A percentile compares a stretch with the other conserved stretches of the same genome.
phyloP scores from a whole-genome alignment of 2,888 invertebrate species.

The Bembecia ichneumoniformis region DNA sequence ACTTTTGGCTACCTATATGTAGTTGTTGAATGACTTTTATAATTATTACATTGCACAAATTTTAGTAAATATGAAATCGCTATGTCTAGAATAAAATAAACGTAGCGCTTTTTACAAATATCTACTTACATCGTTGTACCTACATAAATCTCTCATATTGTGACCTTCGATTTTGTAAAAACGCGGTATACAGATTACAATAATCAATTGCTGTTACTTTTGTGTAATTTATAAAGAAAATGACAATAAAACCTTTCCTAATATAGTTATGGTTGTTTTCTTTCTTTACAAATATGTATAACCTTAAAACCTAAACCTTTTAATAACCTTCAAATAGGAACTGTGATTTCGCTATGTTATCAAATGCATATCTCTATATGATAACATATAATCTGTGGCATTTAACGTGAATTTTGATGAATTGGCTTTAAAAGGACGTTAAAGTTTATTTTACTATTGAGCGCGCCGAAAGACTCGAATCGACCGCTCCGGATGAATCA shows the following conservation, averaged over 20 bases:
- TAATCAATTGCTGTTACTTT: constrained; percentile 44
- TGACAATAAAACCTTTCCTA: constrained; percentile 60
- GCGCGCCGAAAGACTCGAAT: no score
- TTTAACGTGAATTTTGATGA: no score
- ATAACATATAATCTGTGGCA: no score
- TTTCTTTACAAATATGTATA: neutral
- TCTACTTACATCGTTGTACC: constrained; percentile 16
- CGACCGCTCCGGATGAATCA: no score
- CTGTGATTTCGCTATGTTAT: no score
- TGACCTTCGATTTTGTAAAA: constrained; percentile 18
- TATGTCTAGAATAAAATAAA: constrained; percentile 5
- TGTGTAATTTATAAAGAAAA: constrained; percentile 48
- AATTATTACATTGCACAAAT: constrained; percentile 16
- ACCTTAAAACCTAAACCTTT: no score
- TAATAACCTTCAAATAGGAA: no score
- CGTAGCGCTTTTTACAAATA: constrained; percentile 24
- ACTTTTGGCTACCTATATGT: constrained; percentile 10
- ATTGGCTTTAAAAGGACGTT: no score
- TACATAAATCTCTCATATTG: constrained; percentile 10
- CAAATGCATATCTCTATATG: no score
- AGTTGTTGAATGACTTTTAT: constrained; percentile 6
- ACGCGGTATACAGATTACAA: constrained; percentile 18
- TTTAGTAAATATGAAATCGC: constrained; percentile 12
- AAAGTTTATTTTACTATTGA: no score
- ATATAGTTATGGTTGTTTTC: constrained; percentile 5